phyloP scores from a whole-genome alignment of 2,888 invertebrate genomes.

The Clusia tigrina region DNA sequence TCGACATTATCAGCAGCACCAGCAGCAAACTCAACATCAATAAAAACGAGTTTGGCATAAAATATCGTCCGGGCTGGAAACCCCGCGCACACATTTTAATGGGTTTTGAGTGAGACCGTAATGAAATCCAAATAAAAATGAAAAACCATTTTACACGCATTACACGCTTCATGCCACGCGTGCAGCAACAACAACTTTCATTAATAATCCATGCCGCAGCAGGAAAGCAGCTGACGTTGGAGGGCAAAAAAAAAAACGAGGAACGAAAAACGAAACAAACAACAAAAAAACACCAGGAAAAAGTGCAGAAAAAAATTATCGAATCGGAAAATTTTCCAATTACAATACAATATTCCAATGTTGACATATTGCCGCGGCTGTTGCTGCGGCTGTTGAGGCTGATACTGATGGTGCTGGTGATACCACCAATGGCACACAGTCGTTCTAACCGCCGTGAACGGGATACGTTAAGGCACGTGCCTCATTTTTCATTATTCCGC shows the following conservation, averaged over 20 bases:
- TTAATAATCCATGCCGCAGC: slow-evolving; percentile 20
- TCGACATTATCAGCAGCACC: not conserved
- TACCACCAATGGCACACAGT: not conserved
- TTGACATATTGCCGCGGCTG: slow-evolving; percentile 24
- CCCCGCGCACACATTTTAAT: not conserved
- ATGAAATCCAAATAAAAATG: slow-evolving; percentile 7
- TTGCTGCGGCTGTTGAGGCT: slow-evolving; percentile 17
- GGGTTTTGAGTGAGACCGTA: not conserved
- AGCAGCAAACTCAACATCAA: not conserved
- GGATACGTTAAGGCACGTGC: slow-evolving; percentile 2
- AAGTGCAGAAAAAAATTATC: slow-evolving; percentile 10
- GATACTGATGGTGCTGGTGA: not conserved
- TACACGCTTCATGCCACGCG: slow-evolving; percentile 22
- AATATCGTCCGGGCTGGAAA: not conserved
- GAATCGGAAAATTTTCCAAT: slow-evolving; percentile 24
- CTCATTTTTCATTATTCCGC: slow-evolving; percentile 13
- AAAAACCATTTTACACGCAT: slow-evolving; percentile 13
- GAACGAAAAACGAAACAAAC: too few species aligned
- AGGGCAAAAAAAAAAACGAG: too few species aligned
- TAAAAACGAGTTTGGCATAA: not conserved
- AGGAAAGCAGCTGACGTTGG: not conserved
- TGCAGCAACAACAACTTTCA: too few species aligned
- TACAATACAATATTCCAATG: slow-evolving; percentile 17
- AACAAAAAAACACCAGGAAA: slow-evolving; percentile 4
- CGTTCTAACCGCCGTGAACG: not conserved